A percentile compares a stretch with the other conserved stretches of the same genome.
phyloP scores from a whole-genome alignment of 2,797 vertebrate species.

The Cuculus canorus region DNA sequence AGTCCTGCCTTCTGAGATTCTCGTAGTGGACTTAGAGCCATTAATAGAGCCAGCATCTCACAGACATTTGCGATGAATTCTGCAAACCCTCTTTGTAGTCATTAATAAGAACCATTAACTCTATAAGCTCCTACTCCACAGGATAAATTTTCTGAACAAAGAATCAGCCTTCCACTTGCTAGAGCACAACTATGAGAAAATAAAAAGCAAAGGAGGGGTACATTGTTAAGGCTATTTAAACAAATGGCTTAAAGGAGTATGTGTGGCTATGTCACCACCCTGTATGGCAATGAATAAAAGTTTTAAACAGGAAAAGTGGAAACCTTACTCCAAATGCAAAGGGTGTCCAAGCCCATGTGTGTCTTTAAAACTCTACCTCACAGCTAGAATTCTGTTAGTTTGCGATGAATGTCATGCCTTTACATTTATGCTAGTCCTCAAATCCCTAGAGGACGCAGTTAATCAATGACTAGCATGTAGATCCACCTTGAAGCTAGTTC shows the following conservation, averaged over 20 bases:
- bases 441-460: neutral
- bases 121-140: neutral
- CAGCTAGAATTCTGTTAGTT: neutral
- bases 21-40: neutral
- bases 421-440: neutral
- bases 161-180: neutral
- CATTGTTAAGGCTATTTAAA: neutral
- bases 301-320: neutral
- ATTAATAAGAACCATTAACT: neutral
- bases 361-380: neutral
- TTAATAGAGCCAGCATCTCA: neutral
- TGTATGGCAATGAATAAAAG: neutral
- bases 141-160: neutral
- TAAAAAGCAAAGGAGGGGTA: neutral
- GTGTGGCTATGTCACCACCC: neutral
- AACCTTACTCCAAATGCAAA: neutral
- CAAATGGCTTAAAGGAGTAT: neutral
- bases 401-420: neutral
- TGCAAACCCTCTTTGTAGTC: neutral
- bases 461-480: constrained; percentile 16
- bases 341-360: neutral
- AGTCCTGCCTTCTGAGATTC: neutral
- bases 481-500: constrained; percentile 18
- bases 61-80: neutral
- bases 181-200: neutral